Base-by-base conservation (phyloP, 2,888 invertebrate species). In the Arrhopalites spinosus region DNA sequence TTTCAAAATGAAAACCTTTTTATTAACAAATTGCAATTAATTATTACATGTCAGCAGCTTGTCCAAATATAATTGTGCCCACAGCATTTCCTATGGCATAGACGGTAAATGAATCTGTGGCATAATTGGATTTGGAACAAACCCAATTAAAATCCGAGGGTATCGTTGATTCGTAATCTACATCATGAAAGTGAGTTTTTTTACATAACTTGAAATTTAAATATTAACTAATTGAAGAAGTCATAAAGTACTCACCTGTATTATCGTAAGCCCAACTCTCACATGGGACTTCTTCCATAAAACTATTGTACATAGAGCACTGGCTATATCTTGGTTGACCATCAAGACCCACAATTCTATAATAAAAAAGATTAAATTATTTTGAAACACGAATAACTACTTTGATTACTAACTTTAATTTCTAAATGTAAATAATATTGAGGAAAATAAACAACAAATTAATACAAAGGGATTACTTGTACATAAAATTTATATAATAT, bases 101-200 rank as follows among this genome's bases (percentile, higher is more conserved):
- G 2, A 67, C 23, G 13, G 77, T 77, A 50, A 77, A 73, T 0
- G 75, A 66, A 68, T 75, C 43, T 23, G 77, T 77, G 7, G 80
- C 76, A 50, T 81, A 80, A 53, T 76, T 53, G 2, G 68, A 75
- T 11, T 73, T 72, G 7, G 77, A 74, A 71, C 82, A 82, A 13
- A 82, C 80, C 82, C 82, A 82, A 59, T 77, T 64, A 61, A 73
- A 81, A 7, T 79, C 78, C 0, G 81, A 74, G 8, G 81, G 79
- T 27, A 82, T 80, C 8, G 82, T 82, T n/a, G 76, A 74, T 0
- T 75, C 76, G 68, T 81, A 82, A 53, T 81, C 81, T 2, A 73
- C 73, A n/a, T n/a, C n/a, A n/a, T n/a, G n/a, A n/a, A n/a, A n/a
- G n/a, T n/a, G n/a, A n/a, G n/a, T n/a, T n/a, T n/a, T n/a, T n/a